Conservation (phyloP, 1,140 invertebrate species). For the Drosophila santomea region DNA sequence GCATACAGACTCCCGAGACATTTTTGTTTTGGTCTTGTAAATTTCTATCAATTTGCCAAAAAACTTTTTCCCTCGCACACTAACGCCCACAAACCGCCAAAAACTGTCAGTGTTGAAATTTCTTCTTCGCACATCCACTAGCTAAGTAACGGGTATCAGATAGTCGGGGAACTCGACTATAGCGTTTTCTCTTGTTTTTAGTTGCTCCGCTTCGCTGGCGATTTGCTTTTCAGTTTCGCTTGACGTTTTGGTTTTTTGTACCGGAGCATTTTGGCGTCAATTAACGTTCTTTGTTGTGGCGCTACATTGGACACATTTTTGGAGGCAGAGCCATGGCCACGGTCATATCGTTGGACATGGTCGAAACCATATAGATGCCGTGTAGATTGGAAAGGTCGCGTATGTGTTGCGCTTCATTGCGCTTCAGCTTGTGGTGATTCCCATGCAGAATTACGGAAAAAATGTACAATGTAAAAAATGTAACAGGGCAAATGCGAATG, state of each 20-base stretch:
- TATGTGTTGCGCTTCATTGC: constrained; percentile 71
- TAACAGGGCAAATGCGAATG: background rate
- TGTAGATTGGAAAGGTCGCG: constrained; percentile 71
- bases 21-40: too few species aligned
- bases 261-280: constrained; percentile 78
- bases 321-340: constrained; percentile 45
- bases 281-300: constrained; percentile 84
- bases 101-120: too few species aligned
- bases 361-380: constrained; percentile 36
- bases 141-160: too few species aligned
- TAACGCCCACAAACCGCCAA: too few species aligned
- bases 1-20: too few species aligned
- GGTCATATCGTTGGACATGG: constrained; percentile 52
- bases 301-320: constrained; percentile 83
- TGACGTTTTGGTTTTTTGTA: constrained; percentile 34
- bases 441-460: constrained; percentile 29
- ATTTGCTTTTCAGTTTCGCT: constrained; percentile 13
- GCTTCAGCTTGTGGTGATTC: constrained; percentile 49
- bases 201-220: constrained; percentile 32
- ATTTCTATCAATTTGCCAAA: too few species aligned
- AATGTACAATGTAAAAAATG: constrained; percentile 2
- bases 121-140: too few species aligned
- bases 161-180: too few species aligned
- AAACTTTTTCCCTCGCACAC: too few species aligned
- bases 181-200: too few species aligned